Base-by-base conservation (phyloP, 2,113 vertebrate species). In the Electrona antarctica region DNA sequence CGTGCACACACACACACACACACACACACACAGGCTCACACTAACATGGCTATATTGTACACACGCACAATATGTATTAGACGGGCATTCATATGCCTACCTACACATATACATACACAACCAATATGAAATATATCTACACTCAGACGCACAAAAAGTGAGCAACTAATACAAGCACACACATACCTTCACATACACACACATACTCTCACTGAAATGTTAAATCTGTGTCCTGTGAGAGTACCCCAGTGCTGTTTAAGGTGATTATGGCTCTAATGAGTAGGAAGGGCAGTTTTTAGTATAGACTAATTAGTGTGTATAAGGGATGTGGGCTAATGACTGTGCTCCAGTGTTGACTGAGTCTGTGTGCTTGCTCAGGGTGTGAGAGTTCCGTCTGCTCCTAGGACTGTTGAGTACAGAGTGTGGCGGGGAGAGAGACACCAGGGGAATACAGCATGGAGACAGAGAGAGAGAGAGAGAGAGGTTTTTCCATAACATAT, bases 201-300 rank as follows among this genome's bases (percentile, higher is more conserved):
- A 21, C 21, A 21, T 21, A 21, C 21, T 21, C 21, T 21, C 21
- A 21, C 21, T 11, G 21, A 62, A 48, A 58, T 74, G 71, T 69
- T 51, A 71, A 21, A 48, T 45, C 54, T 64, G 8, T 63, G 64
- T n/a, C 69, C 9, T 0, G 50, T 1, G 46, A 67, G 73, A 83
- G 57, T 89, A 88, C 59, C 69, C 82, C 66, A 49, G 61, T 79
- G 60, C 85, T 78, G 78, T 84, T 88, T 79, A 83, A 88, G 74
- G 85, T 90, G 85, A 91, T 91, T 89, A 90, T 71, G 56, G 77
- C 59, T 74, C 78, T 90, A 90, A 90, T 87, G 85, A 90, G 87
- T 79, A 79, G 86, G 86, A 87, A 72, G 86, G 79, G 82, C 68
- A 79, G 63, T 78, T 85, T 79, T 85, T 79, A 85, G 83, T 68